phyloP scores from a whole-genome alignment of 2,888 invertebrate species.

The Allacma fusca region DNA sequence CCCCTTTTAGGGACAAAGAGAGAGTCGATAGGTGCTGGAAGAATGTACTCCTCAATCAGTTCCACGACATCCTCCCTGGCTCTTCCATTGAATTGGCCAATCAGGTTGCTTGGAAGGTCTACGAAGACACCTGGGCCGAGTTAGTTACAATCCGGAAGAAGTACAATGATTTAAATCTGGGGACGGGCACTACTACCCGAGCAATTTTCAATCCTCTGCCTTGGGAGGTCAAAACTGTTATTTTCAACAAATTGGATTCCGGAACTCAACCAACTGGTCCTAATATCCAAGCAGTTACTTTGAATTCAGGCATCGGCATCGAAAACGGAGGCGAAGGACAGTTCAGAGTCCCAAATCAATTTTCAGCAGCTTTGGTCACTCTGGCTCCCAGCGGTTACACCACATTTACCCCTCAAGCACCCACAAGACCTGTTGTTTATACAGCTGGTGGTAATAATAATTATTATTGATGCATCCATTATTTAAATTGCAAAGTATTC shows the following conservation, averaged over 20 bases:
- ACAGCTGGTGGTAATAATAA: slow-evolving; percentile 9
- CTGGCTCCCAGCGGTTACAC: slow-evolving; percentile 50
- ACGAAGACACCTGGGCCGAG: slow-evolving; percentile 41
- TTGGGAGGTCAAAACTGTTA: slow-evolving; percentile 51
- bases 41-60: slow-evolving; percentile 65
- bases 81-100: slow-evolving; percentile 65
- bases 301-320: slow-evolving; percentile 35
- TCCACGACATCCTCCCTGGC: slow-evolving; percentile 68
- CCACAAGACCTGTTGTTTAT: slow-evolving; percentile 29
- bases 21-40: slow-evolving; percentile 64
- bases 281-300: slow-evolving; percentile 41
- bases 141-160: slow-evolving; percentile 46
- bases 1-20: slow-evolving; percentile 42
- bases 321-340: slow-evolving; percentile 41
- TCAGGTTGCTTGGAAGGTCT: slow-evolving; percentile 63
- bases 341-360: slow-evolving; percentile 43
- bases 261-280: slow-evolving; percentile 29
- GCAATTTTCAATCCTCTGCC: slow-evolving; percentile 54
- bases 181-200: slow-evolving; percentile 42
- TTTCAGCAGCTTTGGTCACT: slow-evolving; percentile 48
- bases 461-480: not conserved
- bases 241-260: slow-evolving; percentile 53
- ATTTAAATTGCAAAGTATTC: not conserved
- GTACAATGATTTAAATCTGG: slow-evolving; percentile 50
- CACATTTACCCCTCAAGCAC: slow-evolving; percentile 30